Percentiles rank a stretch among this genome's conserved stretches.
These are phyloP conservation scores for Calidris pygmaea DNA, from an alignment of 2,113 vertebrate genomes.

Conservation along the genomic window DNA sequence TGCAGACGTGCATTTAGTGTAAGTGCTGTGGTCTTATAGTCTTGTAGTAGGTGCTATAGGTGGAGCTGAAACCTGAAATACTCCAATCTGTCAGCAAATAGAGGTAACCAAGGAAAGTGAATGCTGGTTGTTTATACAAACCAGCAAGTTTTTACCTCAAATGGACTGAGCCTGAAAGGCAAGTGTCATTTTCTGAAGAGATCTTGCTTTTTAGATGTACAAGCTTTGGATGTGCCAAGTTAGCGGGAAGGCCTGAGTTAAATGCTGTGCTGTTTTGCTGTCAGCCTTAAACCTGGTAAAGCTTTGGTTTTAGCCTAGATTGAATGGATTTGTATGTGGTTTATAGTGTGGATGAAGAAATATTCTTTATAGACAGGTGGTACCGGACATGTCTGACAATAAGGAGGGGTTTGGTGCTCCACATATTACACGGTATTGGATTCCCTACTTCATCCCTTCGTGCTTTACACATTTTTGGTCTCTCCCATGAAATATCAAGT, in stretches of 20 bases:
- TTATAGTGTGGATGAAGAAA: not conserved
- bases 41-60: not conserved
- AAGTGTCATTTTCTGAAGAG: not conserved
- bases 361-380: not conserved
- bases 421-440: rapidly evolving
- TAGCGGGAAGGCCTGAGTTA: not conserved
- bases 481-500: not conserved
- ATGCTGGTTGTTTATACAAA: not conserved
- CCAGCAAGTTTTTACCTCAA: not conserved
- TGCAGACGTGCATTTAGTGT: not conserved
- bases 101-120: not conserved
- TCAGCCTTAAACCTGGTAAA: not conserved
- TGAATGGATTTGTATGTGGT: not conserved
- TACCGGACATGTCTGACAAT: not conserved
- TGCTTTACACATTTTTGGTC: not conserved
- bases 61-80: not conserved
- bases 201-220: not conserved
- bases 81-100: not conserved
- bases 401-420: not conserved
- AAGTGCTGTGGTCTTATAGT: not conserved
- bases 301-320: not conserved
- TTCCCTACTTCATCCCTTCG: not conserved
- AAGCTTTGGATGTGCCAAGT: not conserved
- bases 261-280: not conserved
- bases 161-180: not conserved